Evolutionary conservation across 2,113 vertebrate genomes (phyloP).

Genomic region (Cariama cristata): DNA sequence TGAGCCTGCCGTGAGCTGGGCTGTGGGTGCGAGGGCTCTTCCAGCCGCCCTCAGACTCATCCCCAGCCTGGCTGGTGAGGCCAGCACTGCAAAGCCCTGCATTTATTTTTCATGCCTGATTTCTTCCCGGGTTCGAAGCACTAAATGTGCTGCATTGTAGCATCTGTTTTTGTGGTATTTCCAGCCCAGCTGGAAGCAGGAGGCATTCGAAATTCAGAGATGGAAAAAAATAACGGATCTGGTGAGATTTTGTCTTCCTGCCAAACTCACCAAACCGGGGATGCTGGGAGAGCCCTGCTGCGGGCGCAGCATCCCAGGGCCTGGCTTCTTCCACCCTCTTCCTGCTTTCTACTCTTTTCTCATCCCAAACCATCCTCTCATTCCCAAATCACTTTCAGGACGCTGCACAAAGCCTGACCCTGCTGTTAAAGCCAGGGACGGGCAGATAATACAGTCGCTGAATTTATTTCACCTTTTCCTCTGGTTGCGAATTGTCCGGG

Average conservation of each 20-base stretch:
- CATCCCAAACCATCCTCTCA: neutral
- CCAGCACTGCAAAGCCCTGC: neutral
- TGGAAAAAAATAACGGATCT: neutral
- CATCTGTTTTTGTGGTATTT: conserved; percentile 58
- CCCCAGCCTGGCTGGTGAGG: neutral
- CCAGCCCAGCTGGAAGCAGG: conserved; percentile 61
- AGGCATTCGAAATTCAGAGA: conserved; percentile 19
- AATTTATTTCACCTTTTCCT: conserved; percentile 59
- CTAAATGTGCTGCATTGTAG: neutral
- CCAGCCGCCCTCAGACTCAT: neutral
- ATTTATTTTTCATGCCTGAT: conserved; percentile 7
- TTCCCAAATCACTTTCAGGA: neutral
- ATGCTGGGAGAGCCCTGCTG: neutral
- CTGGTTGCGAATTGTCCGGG: conserved; percentile 41
- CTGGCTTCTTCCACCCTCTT: neutral
- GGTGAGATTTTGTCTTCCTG: conserved; percentile 14
- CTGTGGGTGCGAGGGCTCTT: neutral
- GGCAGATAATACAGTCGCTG: neutral
- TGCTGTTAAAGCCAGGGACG: neutral
- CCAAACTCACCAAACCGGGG: neutral
- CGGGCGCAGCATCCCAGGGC: rapidly evolving
- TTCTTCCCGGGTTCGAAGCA: neutral
- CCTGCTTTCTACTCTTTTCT: neutral
- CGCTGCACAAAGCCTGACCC: neutral
- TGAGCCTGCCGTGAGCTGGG: neutral